phyloP scores from a whole-genome alignment of 2,888 invertebrate species.

The Atherix ibis region DNA sequence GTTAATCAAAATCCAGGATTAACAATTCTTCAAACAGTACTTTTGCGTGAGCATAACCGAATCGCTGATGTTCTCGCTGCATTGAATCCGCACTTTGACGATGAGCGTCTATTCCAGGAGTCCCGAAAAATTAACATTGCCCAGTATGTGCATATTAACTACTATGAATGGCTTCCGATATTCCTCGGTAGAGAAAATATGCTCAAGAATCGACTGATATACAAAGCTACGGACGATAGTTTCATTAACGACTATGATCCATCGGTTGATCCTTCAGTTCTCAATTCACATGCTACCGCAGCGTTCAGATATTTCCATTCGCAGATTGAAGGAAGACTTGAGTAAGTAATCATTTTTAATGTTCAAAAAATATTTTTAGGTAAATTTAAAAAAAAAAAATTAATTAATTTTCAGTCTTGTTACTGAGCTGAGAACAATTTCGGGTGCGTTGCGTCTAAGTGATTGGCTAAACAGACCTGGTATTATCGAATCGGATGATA shows the following conservation, averaged over 20 bases:
- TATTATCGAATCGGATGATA: conserved; percentile 36
- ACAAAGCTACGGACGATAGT: conserved; percentile 22
- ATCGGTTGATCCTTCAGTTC: conserved; percentile 38
- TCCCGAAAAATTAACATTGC: conserved; percentile 35
- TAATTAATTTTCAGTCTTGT: conserved; percentile 26
- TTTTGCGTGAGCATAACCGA: conserved; percentile 37
- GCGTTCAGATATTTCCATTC: conserved; percentile 50
- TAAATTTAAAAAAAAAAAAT: background rate
- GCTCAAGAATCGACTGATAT: conserved; percentile 30
- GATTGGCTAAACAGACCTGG: conserved; percentile 39
- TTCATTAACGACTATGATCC: conserved; percentile 37
- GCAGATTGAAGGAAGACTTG: conserved; percentile 37
- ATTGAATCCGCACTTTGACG: conserved; percentile 38
- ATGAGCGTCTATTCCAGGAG: conserved; percentile 36
- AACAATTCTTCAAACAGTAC: conserved; percentile 33
- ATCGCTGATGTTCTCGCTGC: conserved; percentile 29
- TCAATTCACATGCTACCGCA: conserved; percentile 46
- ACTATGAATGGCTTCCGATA: conserved; percentile 39
- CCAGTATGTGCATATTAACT: conserved; percentile 36
- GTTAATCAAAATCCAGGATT: conserved; percentile 35
- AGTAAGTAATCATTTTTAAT: conserved; percentile 24
- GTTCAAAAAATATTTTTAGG: background rate
- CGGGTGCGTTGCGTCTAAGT: conserved; percentile 34
- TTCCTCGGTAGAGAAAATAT: conserved; percentile 33
- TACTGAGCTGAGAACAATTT: conserved; percentile 30